Base-by-base conservation (phyloP, 1,140 invertebrate species). In the Chionoecetes opilio region DNA sequence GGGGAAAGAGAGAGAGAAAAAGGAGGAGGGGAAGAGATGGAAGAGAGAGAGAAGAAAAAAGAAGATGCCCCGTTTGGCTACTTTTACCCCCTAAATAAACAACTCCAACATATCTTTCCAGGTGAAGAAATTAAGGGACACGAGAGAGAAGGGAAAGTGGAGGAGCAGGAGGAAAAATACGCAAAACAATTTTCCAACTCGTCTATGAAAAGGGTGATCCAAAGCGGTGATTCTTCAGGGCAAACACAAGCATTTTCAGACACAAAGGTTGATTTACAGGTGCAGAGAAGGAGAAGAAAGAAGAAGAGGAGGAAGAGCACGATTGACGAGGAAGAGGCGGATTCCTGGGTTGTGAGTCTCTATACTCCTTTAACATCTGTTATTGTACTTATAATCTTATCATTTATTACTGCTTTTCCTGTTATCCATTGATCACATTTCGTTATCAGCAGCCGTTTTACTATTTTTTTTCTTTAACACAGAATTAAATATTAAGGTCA, bases 241-340 rank as follows among this genome's bases (percentile, higher is more conserved):
- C 63, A 75, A 91, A 63, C 41, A 91, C 34, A 63, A 53, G 29
- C 29, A 82, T 53, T 91, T 34, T 31, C 29, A 34, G 46, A 31
- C 46, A 82, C 46, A 91, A 82, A 91, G 31, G 46, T 63, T 82
- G 53, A 91, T 82, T 82, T 63, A 82, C 38, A 26, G 63, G 21
- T 3, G 21, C 26, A 26, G 63, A 75, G 63, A 26, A 75, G 85
- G 85, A 87, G 32, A n/a, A 37, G 38, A 34, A 88, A 21, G 86
- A 35, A 32, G 86, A 88, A 34, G 32, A 88, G 86, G 86, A 41
- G 14, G 86, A 35, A 34, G 32, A 35, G 86, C 31, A 38, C 31
- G 85, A 35, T n/a, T 29, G 32, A 34, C 26, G 46, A 53, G 46
- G 46, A 53, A 17, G 46, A 29, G 63, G 63, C 6, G 21, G 21